Conservation (phyloP, 2,797 vertebrate genomes). For the Gymnodraco acuticeps region DNA sequence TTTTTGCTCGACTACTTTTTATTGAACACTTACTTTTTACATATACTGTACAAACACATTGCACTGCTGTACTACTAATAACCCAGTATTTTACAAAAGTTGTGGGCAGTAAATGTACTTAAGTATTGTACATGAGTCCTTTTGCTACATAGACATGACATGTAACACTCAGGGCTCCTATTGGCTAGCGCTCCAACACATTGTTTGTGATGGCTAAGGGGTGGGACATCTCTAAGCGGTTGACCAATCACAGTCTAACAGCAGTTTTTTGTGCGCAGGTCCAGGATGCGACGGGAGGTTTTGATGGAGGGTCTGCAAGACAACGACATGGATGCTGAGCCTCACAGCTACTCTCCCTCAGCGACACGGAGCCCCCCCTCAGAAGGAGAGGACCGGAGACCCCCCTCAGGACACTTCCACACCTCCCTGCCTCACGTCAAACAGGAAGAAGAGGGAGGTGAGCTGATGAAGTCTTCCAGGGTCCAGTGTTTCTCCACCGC, state of each 20-base stretch:
- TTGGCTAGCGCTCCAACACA: no score
- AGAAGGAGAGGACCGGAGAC: conserved; percentile 89
- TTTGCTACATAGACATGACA: no score
- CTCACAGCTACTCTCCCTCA: conserved; percentile 83
- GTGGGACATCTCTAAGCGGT: no score
- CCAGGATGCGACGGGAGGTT: conserved; percentile 97
- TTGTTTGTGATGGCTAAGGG: no score
- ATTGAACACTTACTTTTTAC: no score
- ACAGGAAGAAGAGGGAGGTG: conserved; percentile 81
- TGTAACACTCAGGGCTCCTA: no score
- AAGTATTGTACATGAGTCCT: no score
- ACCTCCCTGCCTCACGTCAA: conserved; percentile 84
- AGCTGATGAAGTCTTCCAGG: conserved; percentile 67
- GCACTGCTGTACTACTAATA: no score
- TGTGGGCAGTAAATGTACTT: no score
- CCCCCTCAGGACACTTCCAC: conserved; percentile 66
- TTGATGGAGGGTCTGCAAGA: conserved; percentile 93
- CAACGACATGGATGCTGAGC: conserved; percentile 92
- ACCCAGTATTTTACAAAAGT: no score
- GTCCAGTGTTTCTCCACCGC: conserved; percentile 77
- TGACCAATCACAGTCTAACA: conserved; percentile 31
- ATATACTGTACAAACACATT: no score
- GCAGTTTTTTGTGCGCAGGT: conserved; percentile 84
- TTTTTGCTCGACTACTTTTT: no score
- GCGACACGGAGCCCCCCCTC: conserved; percentile 86